Base-by-base conservation (phyloP, 2,797 vertebrate genomes). In the Calcarius lapponicus region DNA sequence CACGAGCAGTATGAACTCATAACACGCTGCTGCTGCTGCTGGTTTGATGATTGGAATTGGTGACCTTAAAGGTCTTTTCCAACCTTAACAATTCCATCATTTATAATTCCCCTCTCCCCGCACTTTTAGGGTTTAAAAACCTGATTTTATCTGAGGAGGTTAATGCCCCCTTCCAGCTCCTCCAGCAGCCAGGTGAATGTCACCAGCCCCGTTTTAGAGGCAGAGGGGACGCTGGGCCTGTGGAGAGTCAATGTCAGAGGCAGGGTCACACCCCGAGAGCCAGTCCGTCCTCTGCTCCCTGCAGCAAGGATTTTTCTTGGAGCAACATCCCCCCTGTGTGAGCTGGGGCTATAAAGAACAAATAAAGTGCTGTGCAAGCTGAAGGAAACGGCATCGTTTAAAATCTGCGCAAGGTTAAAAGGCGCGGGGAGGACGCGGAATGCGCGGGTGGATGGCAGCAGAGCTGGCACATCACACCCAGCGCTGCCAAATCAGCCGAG, bases 311-410 rank as follows among this genome's bases (percentile, higher is more conserved):
- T 80, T 87, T 78, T 78, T 94, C 83, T 84, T 36, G 40, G 7
- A 85, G 90, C 78, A 73, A 16, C 92, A 80, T 73, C 71, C 78
- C 60, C 91, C 56, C 91, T 48, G 87, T 64, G 57, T 60, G 88
- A 92, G 69, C 43, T 2, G 9, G 38, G n/a, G 87, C 85, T 18
- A 72, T 91, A 93, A 96, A 95, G 95, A 83, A 65, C 61, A 88
- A 72, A 96, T 86, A 58, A 96, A 93, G 79, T 10, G 85, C 95
- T 94, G 92, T 20, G 95, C 85, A 56, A 94, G 92, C 84, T 87
- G 11, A 75, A 81, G 87, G 91, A 88, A 92, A 92, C 13, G 32
- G 90, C 92, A 17, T 31, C 87, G 25, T 64, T 94, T 86, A 73
- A 93, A 83, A 90, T 38, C 61, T 19, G 70, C 80, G 19, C 93